Percentiles rank a stretch among this genome's conserved stretches.
Evolutionary conservation across 2,888 invertebrate species (phyloP).

Genomic region (Chrysolina haemoptera): DNA sequence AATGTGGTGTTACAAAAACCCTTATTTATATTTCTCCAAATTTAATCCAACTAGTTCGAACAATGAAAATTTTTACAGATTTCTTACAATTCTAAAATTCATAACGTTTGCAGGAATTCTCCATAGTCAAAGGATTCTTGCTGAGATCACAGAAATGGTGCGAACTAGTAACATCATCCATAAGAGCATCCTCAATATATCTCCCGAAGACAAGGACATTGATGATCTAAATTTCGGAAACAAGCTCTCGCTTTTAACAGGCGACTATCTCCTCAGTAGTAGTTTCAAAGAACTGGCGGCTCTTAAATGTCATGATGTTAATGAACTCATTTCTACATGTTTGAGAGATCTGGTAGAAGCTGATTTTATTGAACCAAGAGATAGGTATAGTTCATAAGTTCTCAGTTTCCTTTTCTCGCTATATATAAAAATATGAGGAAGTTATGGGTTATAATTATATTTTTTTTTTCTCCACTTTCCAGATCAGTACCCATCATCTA

Average conservation of each 20-base stretch:
- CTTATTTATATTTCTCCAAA: too few species aligned
- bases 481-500: too few species aligned
- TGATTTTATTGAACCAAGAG: conserved; percentile 87
- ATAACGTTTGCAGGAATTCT: conserved; percentile 72
- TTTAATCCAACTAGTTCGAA: too few species aligned
- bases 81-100: background rate
- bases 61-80: too few species aligned
- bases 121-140: conserved; percentile 88
- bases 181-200: conserved; percentile 83
- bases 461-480: too few species aligned
- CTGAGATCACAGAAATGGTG: conserved; percentile 97
- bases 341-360: conserved; percentile 90
- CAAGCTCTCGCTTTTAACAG: conserved; percentile 92
- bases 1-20: too few species aligned
- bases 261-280: conserved; percentile 90
- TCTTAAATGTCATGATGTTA: conserved; percentile 83
- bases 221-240: conserved; percentile 93
- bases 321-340: conserved; percentile 89
- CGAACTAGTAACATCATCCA: conserved; percentile 92
- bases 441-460: too few species aligned
- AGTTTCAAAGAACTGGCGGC: conserved; percentile 89
- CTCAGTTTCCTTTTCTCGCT: too few species aligned
- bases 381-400: conserved; percentile 68
- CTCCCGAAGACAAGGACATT: conserved; percentile 70
- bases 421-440: too few species aligned